phyloP scores from a whole-genome alignment of 2,888 invertebrate genomes.

The Tachina grossa region DNA sequence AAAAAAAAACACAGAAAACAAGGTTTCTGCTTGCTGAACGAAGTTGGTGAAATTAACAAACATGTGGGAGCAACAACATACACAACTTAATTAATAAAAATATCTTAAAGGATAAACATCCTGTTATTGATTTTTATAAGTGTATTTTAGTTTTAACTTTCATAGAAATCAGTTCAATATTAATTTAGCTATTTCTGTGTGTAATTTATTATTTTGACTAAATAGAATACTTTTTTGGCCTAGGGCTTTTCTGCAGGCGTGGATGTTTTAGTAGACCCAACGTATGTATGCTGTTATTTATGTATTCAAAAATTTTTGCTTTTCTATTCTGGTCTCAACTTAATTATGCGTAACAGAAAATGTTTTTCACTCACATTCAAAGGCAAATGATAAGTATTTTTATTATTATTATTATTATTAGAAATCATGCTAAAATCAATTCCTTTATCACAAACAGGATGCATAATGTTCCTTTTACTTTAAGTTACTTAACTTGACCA shows the following conservation, averaged over 20 bases:
- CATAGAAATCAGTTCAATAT: conserved; percentile 46
- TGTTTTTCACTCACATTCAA: conserved; percentile 36
- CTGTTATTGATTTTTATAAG: conserved; percentile 30
- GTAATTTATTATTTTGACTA: conserved; percentile 51
- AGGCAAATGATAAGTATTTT: conserved; percentile 47
- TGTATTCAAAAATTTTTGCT: conserved; percentile 29
- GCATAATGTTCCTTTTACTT: conserved; percentile 67
- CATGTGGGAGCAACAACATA: conserved; percentile 22
- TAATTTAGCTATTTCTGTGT: conserved; percentile 37
- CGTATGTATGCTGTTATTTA: conserved; percentile 4
- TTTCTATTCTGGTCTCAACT: conserved; percentile 50
- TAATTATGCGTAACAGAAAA: conserved; percentile 69
- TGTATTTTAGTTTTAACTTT: conserved; percentile 13
- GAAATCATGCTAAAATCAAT: conserved; percentile 57
- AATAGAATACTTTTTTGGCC: not conserved
- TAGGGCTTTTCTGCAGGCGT: not conserved
- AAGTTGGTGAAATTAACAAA: not conserved
- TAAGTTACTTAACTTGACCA: conserved; percentile 59
- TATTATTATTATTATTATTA: conserved; percentile 59
- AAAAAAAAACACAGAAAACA: conserved; percentile 3
- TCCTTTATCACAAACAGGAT: conserved; percentile 65
- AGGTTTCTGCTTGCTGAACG: not conserved
- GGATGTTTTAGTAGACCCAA: conserved; percentile 43
- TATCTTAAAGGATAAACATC: conserved; percentile 57
- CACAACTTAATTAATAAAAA: conserved; percentile 62